Conservation (phyloP, 2,113 vertebrate species). For the Acanthisitta chloris region DNA sequence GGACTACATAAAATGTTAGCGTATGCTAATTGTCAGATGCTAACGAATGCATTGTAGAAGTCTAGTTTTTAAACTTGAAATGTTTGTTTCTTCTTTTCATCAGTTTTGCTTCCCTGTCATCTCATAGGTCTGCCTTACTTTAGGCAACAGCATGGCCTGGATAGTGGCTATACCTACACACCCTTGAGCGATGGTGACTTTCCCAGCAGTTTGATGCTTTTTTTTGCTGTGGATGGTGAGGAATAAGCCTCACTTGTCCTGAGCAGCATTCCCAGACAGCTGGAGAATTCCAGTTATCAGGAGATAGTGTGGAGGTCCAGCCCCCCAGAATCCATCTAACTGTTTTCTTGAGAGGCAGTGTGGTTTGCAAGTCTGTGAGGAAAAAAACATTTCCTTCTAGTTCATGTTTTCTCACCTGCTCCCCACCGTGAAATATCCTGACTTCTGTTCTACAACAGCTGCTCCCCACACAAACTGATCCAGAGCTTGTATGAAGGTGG, state of each 20-base stretch:
- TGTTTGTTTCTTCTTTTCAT: slow-evolving; percentile 41
- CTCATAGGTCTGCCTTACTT: background rate
- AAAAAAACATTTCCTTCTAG: background rate
- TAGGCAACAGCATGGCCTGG: background rate
- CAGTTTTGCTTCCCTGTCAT: slow-evolving; percentile 20
- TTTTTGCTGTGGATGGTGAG: background rate
- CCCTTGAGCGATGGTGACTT: background rate
- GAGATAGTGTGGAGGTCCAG: background rate
- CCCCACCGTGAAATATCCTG: fast-evolving
- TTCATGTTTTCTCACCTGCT: background rate
- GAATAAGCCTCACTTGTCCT: background rate
- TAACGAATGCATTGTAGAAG: background rate
- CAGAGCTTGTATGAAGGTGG: fast-evolving
- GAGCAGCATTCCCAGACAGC: background rate
- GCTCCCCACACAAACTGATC: fast-evolving
- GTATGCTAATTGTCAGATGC: background rate
- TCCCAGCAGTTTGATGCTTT: background rate
- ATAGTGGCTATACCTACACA: background rate
- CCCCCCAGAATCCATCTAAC: background rate
- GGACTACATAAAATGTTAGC: background rate
- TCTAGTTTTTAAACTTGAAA: slow-evolving; percentile 40
- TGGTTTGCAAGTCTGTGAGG: fast-evolving
- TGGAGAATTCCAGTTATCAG: background rate
- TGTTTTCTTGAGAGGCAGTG: background rate
- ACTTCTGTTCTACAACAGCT: background rate